Conservation (phyloP, 2,888 invertebrate genomes). For the Tribolium freemani region DNA sequence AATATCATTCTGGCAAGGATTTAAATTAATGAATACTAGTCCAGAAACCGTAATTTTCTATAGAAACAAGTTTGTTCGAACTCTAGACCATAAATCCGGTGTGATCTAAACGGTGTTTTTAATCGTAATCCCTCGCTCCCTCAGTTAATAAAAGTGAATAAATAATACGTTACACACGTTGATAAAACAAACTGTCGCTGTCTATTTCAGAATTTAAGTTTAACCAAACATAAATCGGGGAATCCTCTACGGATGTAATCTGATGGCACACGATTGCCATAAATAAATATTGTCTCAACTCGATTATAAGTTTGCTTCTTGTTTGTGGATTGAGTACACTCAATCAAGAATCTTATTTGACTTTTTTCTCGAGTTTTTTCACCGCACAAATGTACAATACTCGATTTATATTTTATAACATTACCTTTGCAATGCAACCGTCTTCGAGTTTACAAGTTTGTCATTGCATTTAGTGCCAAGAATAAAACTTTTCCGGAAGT, state of each 20-base stretch:
- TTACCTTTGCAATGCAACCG: slow-evolving; percentile 21
- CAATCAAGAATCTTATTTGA: slow-evolving; percentile 44
- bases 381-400: neutral
- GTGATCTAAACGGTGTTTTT: slow-evolving; percentile 3
- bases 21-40: neutral
- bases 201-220: slow-evolving; percentile 30
- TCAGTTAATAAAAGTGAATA: slow-evolving; percentile 32
- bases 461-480: slow-evolving; percentile 34
- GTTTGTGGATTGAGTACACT: slow-evolving; percentile 41
- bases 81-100: neutral
- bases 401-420: slow-evolving; percentile 40
- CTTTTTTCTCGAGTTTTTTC: slow-evolving; percentile 15
- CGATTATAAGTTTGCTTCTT: slow-evolving; percentile 50
- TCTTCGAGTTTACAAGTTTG: slow-evolving; percentile 29
- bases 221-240: slow-evolving; percentile 37
- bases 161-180: slow-evolving; percentile 22
- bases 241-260: slow-evolving; percentile 32
- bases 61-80: no score
- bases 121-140: slow-evolving; percentile 17
- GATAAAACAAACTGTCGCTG: slow-evolving; percentile 26
- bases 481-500: slow-evolving; percentile 31
- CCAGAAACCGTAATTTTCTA: neutral
- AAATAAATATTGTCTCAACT: slow-evolving; percentile 53
- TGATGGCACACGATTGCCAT: slow-evolving; percentile 42
- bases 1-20: neutral